phyloP scores from a whole-genome alignment of 2,797 vertebrate species.

The Chelon auratus region DNA sequence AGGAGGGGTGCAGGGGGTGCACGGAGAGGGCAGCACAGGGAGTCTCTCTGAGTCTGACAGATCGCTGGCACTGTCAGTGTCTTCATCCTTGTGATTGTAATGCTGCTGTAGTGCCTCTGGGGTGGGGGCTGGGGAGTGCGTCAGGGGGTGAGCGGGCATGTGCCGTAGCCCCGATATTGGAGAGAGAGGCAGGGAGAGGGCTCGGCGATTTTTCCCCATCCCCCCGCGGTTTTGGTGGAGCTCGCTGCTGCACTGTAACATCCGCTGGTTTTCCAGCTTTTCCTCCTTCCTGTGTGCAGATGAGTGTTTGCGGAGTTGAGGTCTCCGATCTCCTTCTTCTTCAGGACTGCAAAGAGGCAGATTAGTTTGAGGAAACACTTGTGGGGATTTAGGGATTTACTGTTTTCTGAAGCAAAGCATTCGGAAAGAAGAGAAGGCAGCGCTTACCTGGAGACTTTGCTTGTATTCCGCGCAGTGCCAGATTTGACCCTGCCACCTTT shows the following conservation, averaged over 20 bases:
- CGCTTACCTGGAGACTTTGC: constrained; percentile 78
- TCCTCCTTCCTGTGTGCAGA: constrained; percentile 74
- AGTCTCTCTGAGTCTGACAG: constrained; percentile 96
- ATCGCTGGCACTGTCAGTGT: constrained; percentile 95
- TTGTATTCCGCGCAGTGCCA: constrained; percentile 62
- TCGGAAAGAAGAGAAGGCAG: not conserved
- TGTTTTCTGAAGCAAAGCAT: constrained; percentile 7
- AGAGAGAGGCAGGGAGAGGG: constrained; percentile 83
- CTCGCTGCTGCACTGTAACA: constrained; percentile 64
- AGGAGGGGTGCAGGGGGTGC: constrained; percentile 92
- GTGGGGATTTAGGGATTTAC: constrained; percentile 31
- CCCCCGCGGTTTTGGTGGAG: constrained; percentile 64
- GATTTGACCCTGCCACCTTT: constrained; percentile 73
- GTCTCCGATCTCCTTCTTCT: constrained; percentile 74
- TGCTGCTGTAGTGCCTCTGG: constrained; percentile 80
- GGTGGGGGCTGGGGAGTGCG: constrained; percentile 70
- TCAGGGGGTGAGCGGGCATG: constrained; percentile 63
- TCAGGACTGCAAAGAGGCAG: constrained; percentile 72
- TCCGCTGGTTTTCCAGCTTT: constrained; percentile 70
- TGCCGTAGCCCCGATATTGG: constrained; percentile 81
- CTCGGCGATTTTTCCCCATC: constrained; percentile 78
- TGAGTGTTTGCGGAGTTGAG: constrained; percentile 74
- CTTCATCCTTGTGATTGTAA: constrained; percentile 85
- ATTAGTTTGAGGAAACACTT: not conserved
- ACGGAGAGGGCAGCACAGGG: constrained; percentile 90